Conservation (phyloP, 2,113 vertebrate species). For the Gadus macrocephalus region DNA sequence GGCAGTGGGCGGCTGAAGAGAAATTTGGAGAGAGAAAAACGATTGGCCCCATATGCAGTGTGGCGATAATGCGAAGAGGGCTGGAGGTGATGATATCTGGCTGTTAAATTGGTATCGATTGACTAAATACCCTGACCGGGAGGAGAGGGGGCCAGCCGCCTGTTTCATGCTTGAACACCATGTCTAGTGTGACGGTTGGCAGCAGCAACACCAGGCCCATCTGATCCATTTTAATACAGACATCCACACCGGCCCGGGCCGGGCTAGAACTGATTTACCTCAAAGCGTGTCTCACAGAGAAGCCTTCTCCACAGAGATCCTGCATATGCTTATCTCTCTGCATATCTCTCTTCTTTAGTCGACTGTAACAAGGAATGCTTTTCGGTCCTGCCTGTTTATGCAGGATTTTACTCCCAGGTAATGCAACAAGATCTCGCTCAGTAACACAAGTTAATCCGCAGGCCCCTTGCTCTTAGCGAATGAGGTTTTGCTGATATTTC, state of each 20-base stretch:
- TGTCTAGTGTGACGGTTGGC: conserved; percentile 48
- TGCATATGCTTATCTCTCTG: neutral
- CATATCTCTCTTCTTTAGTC: conserved; percentile 16
- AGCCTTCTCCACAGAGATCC: neutral
- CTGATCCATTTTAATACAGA: conserved; percentile 64
- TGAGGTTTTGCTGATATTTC: conserved; percentile 32
- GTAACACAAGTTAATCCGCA: too few species aligned
- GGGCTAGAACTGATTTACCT: conserved; percentile 43
- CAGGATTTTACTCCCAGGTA: conserved; percentile 13
- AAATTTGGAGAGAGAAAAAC: conserved; percentile 42
- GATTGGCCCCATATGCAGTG: conserved; percentile 56
- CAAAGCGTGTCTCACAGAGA: conserved; percentile 35
- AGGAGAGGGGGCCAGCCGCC: conserved; percentile 48
- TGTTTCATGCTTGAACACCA: conserved; percentile 52
- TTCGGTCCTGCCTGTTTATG: conserved; percentile 11
- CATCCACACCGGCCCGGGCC: conserved; percentile 46
- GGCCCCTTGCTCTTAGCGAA: conserved; percentile 8
- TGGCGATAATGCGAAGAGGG: conserved; percentile 54
- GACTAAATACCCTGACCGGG: conserved; percentile 65
- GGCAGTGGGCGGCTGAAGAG: conserved; percentile 18
- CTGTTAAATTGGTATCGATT: conserved; percentile 70
- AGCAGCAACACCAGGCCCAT: conserved; percentile 48
- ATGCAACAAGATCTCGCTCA: conserved; percentile 18
- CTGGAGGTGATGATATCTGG: conserved; percentile 60
- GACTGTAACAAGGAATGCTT: conserved; percentile 34